phyloP scores from a whole-genome alignment of 2,113 vertebrate genomes.

The Laticauda laticaudata region DNA sequence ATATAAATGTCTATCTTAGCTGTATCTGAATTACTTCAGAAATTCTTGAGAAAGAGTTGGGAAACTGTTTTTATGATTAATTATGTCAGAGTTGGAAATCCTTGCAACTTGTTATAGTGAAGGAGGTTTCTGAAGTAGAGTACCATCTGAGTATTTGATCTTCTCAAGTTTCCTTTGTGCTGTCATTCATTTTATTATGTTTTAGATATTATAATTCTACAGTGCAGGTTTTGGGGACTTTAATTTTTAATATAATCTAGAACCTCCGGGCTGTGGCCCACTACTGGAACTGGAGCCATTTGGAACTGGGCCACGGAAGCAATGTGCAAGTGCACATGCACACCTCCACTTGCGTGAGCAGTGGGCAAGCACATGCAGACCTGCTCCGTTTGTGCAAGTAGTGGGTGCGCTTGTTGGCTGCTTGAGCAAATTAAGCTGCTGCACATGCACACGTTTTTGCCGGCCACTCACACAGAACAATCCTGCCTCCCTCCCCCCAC shows the following conservation, averaged over 20 bases:
- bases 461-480: not conserved
- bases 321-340: not conserved
- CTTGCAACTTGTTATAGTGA: not conserved
- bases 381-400: not conserved
- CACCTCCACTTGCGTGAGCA: not conserved
- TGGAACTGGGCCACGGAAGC: not conserved
- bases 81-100: not conserved
- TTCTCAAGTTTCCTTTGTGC: conserved; percentile 39
- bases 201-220: not conserved
- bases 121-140: not conserved
- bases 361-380: not conserved
- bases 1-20: not conserved
- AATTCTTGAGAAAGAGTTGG: not conserved
- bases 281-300: not conserved
- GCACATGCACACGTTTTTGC: fast-evolving
- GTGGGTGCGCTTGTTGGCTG: not conserved
- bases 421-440: not conserved
- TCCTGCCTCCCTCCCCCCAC: not conserved
- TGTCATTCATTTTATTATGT: not conserved
- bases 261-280: not conserved
- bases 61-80: not conserved
- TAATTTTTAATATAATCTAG: not conserved
- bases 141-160: conserved; percentile 29
- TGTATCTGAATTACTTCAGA: not conserved
- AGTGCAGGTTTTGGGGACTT: not conserved